Evolutionary conservation across 2,888 invertebrate species (phyloP).

Genomic region (Macrophya annulata): DNA sequence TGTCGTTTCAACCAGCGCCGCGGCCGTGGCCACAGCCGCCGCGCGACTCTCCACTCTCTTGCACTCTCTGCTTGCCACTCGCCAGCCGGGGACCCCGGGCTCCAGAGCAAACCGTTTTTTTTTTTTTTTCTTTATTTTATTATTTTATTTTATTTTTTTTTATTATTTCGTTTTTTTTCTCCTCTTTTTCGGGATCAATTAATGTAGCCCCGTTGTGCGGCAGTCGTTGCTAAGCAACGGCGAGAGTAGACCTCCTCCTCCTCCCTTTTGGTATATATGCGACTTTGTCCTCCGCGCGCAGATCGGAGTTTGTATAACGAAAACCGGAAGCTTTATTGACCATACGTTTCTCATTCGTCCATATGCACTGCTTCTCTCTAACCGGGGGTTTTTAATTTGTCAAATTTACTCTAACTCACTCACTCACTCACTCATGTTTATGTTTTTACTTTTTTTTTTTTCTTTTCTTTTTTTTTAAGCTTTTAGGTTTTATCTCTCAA

Average conservation of each 20-base stretch:
- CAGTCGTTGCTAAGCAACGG: constrained; percentile 56
- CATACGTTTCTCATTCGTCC: constrained; percentile 37
- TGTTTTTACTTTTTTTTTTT: too few species aligned
- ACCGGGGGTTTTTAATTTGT: not conserved
- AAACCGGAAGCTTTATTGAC: constrained; percentile 57
- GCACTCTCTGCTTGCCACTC: too few species aligned
- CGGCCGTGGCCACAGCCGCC: not conserved
- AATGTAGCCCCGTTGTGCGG: constrained; percentile 57
- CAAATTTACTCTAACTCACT: not conserved
- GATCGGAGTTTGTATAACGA: not conserved
- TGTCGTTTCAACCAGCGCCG: constrained; percentile 39
- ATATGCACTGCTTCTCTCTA: not conserved
- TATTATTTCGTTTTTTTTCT: constrained; percentile 60
- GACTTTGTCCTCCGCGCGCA: constrained; percentile 53
- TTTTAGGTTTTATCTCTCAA: constrained; percentile 7
- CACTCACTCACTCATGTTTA: too few species aligned
- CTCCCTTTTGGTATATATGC: constrained; percentile 49
- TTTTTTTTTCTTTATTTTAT: constrained; percentile 4
- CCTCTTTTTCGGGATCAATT: constrained; percentile 56
- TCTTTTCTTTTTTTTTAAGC: not conserved
- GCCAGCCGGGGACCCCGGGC: not conserved
- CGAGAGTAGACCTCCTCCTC: constrained; percentile 8
- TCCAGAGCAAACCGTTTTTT: constrained; percentile 30
- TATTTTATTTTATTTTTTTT: constrained; percentile 60
- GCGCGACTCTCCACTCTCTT: too few species aligned